phyloP scores from a whole-genome alignment of 2,113 vertebrate species.

The Ageneiosus marmoratus region DNA sequence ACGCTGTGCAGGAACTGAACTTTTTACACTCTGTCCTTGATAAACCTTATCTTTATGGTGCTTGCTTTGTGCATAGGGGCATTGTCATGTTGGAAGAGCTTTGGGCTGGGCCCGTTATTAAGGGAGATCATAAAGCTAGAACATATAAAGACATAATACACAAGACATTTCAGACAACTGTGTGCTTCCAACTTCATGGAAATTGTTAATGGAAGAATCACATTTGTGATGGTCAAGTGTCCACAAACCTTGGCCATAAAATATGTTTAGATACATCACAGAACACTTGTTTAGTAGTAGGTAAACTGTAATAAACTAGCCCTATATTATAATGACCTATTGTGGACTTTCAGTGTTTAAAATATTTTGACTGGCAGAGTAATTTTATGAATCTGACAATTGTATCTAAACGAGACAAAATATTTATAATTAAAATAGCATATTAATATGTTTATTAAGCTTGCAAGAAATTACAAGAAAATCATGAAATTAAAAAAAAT shows the following conservation, averaged over 20 bases:
- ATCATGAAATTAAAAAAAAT: background rate
- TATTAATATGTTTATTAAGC: background rate
- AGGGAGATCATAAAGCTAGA: background rate
- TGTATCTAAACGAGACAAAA: background rate
- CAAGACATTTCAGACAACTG: background rate
- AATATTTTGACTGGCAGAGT: background rate
- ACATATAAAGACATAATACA: background rate
- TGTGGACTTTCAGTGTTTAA: background rate
- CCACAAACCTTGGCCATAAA: background rate
- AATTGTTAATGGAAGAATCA: background rate
- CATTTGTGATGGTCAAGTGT: background rate
- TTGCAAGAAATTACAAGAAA: background rate
- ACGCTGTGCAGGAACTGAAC: background rate
- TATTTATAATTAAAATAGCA: background rate
- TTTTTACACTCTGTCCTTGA: background rate
- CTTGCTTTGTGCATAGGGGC: background rate
- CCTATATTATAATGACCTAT: no score
- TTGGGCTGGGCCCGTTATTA: background rate
- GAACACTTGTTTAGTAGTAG: background rate
- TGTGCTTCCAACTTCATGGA: background rate
- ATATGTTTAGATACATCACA: background rate
- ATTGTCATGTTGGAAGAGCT: background rate
- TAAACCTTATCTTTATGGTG: background rate
- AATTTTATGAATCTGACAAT: background rate
- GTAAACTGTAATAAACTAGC: background rate